Evolutionary conservation across 1,140 invertebrate species (phyloP), one percentile per base, ranked within the genome.

Genomic region (Sitophilus oryzae): DNA sequence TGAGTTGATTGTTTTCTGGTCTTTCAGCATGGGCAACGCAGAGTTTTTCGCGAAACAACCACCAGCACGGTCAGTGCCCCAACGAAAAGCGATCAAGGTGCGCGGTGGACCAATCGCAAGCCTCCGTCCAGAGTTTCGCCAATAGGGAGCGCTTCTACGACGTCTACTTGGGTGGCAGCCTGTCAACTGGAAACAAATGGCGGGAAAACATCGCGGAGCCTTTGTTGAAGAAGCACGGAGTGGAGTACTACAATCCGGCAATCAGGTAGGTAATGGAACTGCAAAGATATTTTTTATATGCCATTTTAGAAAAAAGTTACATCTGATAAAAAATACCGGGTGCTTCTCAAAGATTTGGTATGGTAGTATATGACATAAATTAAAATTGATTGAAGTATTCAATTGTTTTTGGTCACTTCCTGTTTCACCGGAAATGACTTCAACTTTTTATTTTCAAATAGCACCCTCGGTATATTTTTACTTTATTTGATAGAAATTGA

Each of bases 131-230:
- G 20, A 10, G 9, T 22, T 21, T 21, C 22, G 35, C 9, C 8
- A 30, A 22, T 50, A 10, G 21, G 36, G n/a, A 37, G 30, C 6
- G 30, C 11, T 4, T 42, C 18, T 38, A 61, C 16, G 76, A 79
- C 59, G 74, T 79, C 0, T 80, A 76, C 64, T 71, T 80, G 14
- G 78, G 76, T 10, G 79, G 79, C 19, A 69, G 74, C 3, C 73
- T 75, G 54, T 70, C 71, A 8, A 75, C 77, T 41, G 69, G 65
- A 10, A 61, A 45, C 2, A 66, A 55, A 11, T 74, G 73, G 73
- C 52, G 71, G 25, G 63, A 64, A 38, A 52, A 67, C 4, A 60
- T 65, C 18, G 70, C 69, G 10, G 65, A 71, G 43, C 71, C 71
- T 10, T 47, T 67, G 36, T 52, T 74, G 1, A 65, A 71, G 49